Base-by-base conservation (phyloP, 2,888 invertebrate genomes). In the Pammene aurita region DNA sequence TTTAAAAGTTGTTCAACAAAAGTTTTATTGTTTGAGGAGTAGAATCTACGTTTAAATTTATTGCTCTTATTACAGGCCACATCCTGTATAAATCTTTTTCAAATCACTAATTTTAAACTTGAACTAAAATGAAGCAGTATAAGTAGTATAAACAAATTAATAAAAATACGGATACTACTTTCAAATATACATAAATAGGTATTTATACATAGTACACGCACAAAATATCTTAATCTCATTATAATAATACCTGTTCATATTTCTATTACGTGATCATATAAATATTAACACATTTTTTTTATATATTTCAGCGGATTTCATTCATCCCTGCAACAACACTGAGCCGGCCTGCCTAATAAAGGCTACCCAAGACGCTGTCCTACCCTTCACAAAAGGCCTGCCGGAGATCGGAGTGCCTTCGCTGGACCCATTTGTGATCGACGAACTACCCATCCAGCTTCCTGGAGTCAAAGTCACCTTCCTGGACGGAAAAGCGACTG, bases 381-480 rank as follows among this genome's bases (percentile, higher is more conserved):
- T 89, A 2, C 86, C 87, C 18, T 92, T 92, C 73, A 78, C 89
- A 1, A 90, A 88, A 67, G 92, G 92, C 46, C 65, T 92, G 18
- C 92, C 91, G 0, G 52, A 85, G 0, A 81, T 92, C 0, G 89
- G 86, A 41, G 92, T 92, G 5, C 91, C 92, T 7, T 74, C 90
- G 0, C 72, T 92, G 62, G 92, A 92, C 66, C 92, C 92, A 0
- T 92, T 92, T 71, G 60, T 88, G 50, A 91, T 92, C 60, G 88
- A 91, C 0, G 86, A 90, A 73, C 77, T 92, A 44, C 91, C 92
- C 1, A 92, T 92, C 64, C 92, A 92, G 72, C 79, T 92, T 48
- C 92, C 92, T 0, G 92, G 92, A 2, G 90, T 92, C 71, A 92
- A 89, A 70, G 92, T 92, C 41, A 92, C 92, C 1, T 92, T 92